Conservation (phyloP, 1,140 invertebrate species). For the Paraescarpia echinospica region DNA sequence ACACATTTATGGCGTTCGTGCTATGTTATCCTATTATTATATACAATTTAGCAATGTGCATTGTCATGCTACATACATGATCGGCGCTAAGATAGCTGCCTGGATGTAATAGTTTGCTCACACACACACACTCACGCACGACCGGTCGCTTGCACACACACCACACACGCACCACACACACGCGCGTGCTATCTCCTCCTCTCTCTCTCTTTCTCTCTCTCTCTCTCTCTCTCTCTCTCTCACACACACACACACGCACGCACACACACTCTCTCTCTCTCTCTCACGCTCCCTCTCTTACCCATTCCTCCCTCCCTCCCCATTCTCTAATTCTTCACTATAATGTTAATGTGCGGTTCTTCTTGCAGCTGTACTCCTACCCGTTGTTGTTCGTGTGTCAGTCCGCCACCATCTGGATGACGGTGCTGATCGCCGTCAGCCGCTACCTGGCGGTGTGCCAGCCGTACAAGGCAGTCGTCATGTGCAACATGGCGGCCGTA, state of each 20-base stretch:
- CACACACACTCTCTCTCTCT: neutral
- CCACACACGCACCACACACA: too few species aligned
- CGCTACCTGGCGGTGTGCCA: conserved; percentile 24
- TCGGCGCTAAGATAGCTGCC: too few species aligned
- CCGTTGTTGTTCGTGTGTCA: conserved; percentile 28
- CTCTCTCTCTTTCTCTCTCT: conserved; percentile 23
- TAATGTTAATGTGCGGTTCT: neutral
- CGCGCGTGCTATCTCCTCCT: conserved; percentile 7
- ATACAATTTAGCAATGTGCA: neutral
- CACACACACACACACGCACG: conserved; percentile 11
- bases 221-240: conserved; percentile 24
- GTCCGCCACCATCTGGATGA: conserved; percentile 29
- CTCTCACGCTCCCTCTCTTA: too few species aligned
- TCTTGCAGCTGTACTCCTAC: conserved; percentile 24
- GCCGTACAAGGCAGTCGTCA: conserved; percentile 22
- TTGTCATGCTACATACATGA: neutral
- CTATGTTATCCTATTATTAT: neutral
- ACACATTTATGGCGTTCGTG: too few species aligned
- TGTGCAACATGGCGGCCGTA: conserved; percentile 20
- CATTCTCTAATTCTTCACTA: neutral
- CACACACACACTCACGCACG: too few species aligned
- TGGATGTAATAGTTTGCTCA: too few species aligned
- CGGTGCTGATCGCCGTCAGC: conserved; percentile 28
- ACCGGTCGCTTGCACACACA: conserved; percentile 2
- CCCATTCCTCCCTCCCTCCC: too few species aligned